phyloP scores from a whole-genome alignment of 2,797 vertebrate genomes.

The Gallirallus australis region DNA sequence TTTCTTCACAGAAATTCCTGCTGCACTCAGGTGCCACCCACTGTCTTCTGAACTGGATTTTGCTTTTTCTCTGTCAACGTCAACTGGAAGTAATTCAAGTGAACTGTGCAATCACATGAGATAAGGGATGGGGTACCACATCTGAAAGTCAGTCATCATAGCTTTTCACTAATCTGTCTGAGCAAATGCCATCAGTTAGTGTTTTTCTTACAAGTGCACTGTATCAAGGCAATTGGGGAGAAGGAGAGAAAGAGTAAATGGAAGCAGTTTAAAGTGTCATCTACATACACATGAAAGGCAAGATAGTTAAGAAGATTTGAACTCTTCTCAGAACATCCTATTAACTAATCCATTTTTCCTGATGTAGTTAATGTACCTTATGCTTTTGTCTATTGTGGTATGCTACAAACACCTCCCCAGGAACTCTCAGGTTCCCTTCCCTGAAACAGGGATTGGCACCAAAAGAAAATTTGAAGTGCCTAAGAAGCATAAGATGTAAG shows the following conservation, averaged over 20 bases:
- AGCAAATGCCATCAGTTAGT: conserved; percentile 22
- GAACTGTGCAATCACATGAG: neutral
- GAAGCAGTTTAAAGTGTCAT: neutral
- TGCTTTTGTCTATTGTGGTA: conserved; percentile 63
- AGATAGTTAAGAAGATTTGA: conserved; percentile 9
- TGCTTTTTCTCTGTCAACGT: neutral
- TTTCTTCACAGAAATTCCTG: neutral
- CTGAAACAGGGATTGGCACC: conserved; percentile 28
- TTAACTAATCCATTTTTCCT: conserved; percentile 58
- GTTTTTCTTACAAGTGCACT: conserved; percentile 33
- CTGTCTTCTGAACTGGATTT: neutral
- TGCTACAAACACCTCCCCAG: conserved; percentile 14
- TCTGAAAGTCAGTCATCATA: conserved; percentile 27
- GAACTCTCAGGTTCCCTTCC: conserved; percentile 19
- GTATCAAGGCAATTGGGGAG: conserved; percentile 10
- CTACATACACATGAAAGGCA: conserved; percentile 36
- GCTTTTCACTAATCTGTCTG: neutral
- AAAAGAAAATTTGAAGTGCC: conserved; percentile 32
- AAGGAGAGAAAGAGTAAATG: neutral
- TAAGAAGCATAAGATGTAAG: conserved; percentile 36
- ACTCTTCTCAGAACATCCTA: conserved; percentile 44
- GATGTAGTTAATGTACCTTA: conserved; percentile 62
- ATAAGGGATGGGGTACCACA: neutral
- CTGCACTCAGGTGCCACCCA: neutral
- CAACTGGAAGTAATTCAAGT: neutral